Evolutionary conservation across 2,797 vertebrate genomes (phyloP).

Genomic region (Fringilla coelebs): DNA sequence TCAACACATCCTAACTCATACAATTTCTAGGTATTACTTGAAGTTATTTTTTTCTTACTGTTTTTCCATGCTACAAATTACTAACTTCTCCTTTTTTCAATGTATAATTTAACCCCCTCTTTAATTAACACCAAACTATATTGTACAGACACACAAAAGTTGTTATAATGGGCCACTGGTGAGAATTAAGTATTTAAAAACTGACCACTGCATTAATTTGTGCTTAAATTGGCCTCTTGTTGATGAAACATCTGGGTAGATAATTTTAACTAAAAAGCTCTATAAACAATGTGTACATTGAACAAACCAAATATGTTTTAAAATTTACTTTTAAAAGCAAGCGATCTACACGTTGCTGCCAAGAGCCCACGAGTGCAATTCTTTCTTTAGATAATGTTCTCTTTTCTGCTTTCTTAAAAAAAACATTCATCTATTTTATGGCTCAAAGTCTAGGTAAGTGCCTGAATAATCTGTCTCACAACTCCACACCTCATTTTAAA

Average conservation of each 20-base stretch:
- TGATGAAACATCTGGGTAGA: slow-evolving; percentile 70
- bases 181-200: slow-evolving; percentile 73
- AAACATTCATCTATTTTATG: slow-evolving; percentile 10
- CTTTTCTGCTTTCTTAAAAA: slow-evolving; percentile 7
- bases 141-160: background rate
- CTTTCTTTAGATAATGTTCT: slow-evolving; percentile 17
- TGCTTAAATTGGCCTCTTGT: slow-evolving; percentile 58
- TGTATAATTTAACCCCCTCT: background rate
- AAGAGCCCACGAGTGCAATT: slow-evolving; percentile 6
- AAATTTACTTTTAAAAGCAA: slow-evolving; percentile 30
- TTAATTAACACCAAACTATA: slow-evolving; percentile 26
- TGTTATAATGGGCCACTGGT: slow-evolving; percentile 6
- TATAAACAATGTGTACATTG: slow-evolving; percentile 48
- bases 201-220: slow-evolving; percentile 53
- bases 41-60: background rate
- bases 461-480: slow-evolving; percentile 15
- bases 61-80: background rate
- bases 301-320: slow-evolving; percentile 52
- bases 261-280: slow-evolving; percentile 67
- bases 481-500: slow-evolving; percentile 50
- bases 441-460: slow-evolving; percentile 41
- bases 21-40: background rate
- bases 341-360: background rate
- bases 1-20: background rate
- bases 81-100: background rate